These are phyloP conservation scores for Coreius guichenoti DNA, from an alignment of 2,797 vertebrate genomes.

Conservation along the genomic window DNA sequence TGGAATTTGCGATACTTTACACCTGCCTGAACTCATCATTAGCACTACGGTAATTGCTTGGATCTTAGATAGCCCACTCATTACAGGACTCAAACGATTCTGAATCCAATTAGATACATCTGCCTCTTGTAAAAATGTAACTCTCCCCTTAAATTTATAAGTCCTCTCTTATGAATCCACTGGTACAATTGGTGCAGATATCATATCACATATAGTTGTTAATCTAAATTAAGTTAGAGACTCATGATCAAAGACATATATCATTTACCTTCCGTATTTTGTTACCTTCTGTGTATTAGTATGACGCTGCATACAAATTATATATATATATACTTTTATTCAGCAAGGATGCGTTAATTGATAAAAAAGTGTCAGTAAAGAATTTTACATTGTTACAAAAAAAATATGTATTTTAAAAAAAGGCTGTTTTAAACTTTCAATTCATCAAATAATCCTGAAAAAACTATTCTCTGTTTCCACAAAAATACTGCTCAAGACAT, in stretches of 20 bases:
- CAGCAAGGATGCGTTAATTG: background rate
- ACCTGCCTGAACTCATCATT: constrained; percentile 45
- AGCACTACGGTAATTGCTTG: constrained; percentile 36
- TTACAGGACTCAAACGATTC: constrained; percentile 21
- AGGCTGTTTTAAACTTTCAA: too few species aligned
- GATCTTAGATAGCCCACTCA: constrained; percentile 43
- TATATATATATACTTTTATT: background rate
- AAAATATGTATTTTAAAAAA: too few species aligned
- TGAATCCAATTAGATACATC: constrained; percentile 47
- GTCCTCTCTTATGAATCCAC: background rate
- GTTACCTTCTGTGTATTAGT: background rate
- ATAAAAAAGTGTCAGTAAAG: too few species aligned
- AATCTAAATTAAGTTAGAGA: background rate
- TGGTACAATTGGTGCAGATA: background rate
- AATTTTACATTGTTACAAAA: too few species aligned
- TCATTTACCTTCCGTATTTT: background rate
- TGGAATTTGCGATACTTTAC: constrained; percentile 43
- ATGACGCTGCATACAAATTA: background rate
- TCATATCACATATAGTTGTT: background rate
- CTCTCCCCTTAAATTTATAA: constrained; percentile 19
- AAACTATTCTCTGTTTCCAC: too few species aligned
- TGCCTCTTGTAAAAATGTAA: constrained; percentile 19
- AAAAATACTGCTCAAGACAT: too few species aligned
- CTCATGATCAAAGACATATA: background rate
- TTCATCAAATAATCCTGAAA: too few species aligned